Conservation (phyloP, 2,888 invertebrate species). For the Acrocyrtus sp. region DNA sequence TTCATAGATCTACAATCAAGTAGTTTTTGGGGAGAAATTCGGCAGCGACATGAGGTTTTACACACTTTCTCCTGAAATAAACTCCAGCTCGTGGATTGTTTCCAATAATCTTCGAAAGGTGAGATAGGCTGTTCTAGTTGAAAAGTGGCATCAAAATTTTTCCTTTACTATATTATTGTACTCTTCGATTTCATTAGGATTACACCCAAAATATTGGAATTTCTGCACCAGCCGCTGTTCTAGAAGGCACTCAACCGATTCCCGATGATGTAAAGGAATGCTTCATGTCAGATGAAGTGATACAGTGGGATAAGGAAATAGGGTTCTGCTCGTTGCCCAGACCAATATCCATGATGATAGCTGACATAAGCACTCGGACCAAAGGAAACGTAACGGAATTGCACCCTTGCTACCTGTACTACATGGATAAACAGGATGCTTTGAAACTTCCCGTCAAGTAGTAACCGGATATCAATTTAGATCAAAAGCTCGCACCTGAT, state of each 20-base stretch:
- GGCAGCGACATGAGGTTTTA: no score
- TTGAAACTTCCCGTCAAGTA: background rate
- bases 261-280: background rate
- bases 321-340: background rate
- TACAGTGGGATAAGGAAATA: slow-evolving; percentile 24
- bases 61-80: no score
- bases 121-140: no score
- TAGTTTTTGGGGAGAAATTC: no score
- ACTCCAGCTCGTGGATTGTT: no score
- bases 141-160: no score
- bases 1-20: no score
- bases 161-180: no score
- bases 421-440: background rate
- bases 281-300: background rate
- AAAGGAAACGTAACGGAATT: slow-evolving; percentile 1
- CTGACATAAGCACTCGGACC: background rate
- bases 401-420: background rate
- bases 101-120: background rate
- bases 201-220: no score
- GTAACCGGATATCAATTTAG: background rate
- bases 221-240: background rate
- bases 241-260: background rate
- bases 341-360: slow-evolving; percentile 1
- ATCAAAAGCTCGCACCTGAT: background rate
- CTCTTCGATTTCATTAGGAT: no score